Evolutionary conservation across 1,140 invertebrate genomes (phyloP), one percentile per base, ranked within the genome.

Genomic region (Drosophila bifasciata): DNA sequence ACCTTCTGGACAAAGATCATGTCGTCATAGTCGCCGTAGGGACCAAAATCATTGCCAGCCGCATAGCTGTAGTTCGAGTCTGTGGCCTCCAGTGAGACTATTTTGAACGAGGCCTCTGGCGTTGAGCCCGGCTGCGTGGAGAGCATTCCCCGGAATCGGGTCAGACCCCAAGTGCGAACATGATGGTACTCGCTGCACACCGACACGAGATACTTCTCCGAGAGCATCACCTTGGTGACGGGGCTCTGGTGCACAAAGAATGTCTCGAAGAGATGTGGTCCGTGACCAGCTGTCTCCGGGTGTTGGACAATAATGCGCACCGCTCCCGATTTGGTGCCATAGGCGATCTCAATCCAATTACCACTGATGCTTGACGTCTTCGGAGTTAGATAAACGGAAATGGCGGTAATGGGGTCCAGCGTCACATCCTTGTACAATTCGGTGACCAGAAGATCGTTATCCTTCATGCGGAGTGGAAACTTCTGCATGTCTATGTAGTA

Each of bases 401-500:
- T 98, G n/a, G 98, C 97, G 43, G 98, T 99, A 36, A 99, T 99
- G 19, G 97, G 96, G 92, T 99, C 98, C 89, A 96, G 95, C 73
- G 96, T 96, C 13, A 97, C 97, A 93, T 99, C 98, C 91, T 95
- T 95, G 90, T 99, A 99, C 2, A 99, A 92, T 92, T 99, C 98
- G 16, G 98, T 99, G 0, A 99, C 98, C 16, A 99, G 92, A 4
- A 99, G 93, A 93, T 99, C 98, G 92, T 99, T 99, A 90, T 99
- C 98, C 92, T 99, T 99, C 98, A 99, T 99, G 58, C 98, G 93
- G 7, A 99, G 92, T 2, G 98, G 98, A 93, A 99, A 99, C 91
- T 99, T 99, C 92, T 99, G 98, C 98, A 99, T 99, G 92, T 99
- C 98, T 97, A 79, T 75, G 92, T 99, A 99, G 92, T 99, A 99